A percentile compares a stretch with the other conserved stretches of the same genome.
Evolutionary conservation across 2,113 vertebrate species (phyloP).

Genomic region (Colius striatus): DNA sequence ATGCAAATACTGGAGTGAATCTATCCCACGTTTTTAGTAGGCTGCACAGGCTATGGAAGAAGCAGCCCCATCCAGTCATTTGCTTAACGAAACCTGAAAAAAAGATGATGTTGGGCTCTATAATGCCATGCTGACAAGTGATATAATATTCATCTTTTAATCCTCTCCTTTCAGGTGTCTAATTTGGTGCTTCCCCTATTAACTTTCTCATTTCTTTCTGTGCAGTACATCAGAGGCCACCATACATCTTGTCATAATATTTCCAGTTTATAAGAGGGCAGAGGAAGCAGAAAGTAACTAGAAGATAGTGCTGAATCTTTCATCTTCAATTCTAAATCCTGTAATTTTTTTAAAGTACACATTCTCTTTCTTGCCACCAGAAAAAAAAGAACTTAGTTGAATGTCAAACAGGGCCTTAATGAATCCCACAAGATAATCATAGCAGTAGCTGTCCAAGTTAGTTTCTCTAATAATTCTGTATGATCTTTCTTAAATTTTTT

Average conservation of each 20-base stretch:
- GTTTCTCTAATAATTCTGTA: constrained; percentile 67
- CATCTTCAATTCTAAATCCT: constrained; percentile 58
- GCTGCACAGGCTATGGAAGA: not conserved
- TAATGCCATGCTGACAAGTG: not conserved
- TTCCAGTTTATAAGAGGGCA: constrained; percentile 33
- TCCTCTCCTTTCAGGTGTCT: constrained; percentile 19
- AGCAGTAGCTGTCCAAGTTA: constrained; percentile 67
- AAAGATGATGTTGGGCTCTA: not conserved
- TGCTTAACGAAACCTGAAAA: not conserved
- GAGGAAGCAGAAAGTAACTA: constrained; percentile 40
- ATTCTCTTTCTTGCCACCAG: constrained; percentile 13
- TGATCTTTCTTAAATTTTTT: constrained; percentile 51
- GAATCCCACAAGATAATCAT: constrained; percentile 58
- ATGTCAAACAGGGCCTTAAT: constrained; percentile 60
- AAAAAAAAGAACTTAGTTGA: constrained; percentile 56
- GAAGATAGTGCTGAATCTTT: constrained; percentile 54
- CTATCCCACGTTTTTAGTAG: not conserved
- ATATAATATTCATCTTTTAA: not conserved
- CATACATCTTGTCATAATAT: constrained; percentile 2
- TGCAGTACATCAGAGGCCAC: constrained; percentile 10
- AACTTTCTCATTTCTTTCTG: constrained; percentile 25
- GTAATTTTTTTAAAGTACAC: constrained; percentile 55
- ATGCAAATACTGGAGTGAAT: not conserved
- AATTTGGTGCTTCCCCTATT: constrained; percentile 30
- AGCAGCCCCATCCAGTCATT: not conserved